Evolutionary conservation across 2,888 invertebrate species (phyloP).

Genomic region (Crematogaster levior): DNA sequence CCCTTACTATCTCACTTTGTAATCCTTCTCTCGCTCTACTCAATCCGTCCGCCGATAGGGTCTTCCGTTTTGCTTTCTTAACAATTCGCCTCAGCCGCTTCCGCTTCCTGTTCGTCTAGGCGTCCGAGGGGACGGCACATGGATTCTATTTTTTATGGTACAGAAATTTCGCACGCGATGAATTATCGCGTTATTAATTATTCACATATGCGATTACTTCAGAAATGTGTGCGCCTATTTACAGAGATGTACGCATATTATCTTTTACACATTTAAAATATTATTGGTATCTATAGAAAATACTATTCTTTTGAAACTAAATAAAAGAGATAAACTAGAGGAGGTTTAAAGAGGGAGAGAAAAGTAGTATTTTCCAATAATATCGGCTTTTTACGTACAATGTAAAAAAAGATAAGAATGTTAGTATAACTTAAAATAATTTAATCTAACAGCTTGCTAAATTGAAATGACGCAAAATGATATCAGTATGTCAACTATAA

Average conservation of each 20-base stretch:
- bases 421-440: background rate
- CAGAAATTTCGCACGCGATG: background rate
- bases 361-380: background rate
- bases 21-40: conserved; percentile 37
- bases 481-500: background rate
- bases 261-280: background rate
- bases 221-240: background rate
- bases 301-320: background rate
- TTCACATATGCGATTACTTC: background rate
- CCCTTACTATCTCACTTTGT: conserved; percentile 43
- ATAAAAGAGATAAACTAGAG: background rate
- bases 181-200: background rate
- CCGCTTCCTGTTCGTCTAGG: conserved; percentile 29
- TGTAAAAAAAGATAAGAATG: background rate
- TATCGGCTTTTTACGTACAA: background rate
- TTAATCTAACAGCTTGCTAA: background rate
- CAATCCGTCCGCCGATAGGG: conserved; percentile 44
- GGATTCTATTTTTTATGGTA: background rate
- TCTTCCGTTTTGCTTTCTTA: conserved; percentile 45
- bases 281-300: background rate
- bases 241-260: background rate
- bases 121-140: background rate
- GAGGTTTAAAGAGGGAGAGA: background rate
- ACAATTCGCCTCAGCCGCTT: conserved; percentile 21
- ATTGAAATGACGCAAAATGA: background rate